A percentile compares a stretch with the other conserved stretches of the same genome.
These are phyloP conservation scores for Bimastos eiseni DNA, from an alignment of 2,888 invertebrate species.

Conservation along the genomic window DNA sequence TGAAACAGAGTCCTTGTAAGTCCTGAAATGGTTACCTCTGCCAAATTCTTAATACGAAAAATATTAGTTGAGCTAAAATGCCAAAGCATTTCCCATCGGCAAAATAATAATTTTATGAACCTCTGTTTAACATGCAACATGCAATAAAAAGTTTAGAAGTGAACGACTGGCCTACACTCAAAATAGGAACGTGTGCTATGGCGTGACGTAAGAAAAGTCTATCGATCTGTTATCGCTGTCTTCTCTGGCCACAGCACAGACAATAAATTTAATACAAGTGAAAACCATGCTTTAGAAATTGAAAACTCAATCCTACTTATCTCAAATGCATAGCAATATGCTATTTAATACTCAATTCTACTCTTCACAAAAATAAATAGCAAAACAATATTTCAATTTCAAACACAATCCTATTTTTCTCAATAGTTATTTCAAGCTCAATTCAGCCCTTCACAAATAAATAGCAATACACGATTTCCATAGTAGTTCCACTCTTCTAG, in stretches of 20 bases:
- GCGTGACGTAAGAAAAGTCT: not conserved
- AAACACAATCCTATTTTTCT: too few relatives aligned
- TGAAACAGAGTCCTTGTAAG: not conserved
- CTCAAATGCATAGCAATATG: not conserved
- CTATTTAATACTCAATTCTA: not conserved
- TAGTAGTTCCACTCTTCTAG: not conserved
- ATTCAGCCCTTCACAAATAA: not conserved
- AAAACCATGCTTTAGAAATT: not conserved
- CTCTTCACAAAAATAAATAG: too few relatives aligned
- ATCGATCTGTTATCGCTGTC: not conserved
- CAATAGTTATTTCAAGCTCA: too few relatives aligned
- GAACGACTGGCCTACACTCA: not conserved
- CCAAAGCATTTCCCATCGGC: not conserved
- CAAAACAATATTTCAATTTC: too few relatives aligned
- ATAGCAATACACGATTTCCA: not conserved
- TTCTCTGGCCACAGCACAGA: not conserved
- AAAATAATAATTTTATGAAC: not conserved
- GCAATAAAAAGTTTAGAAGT: not conserved
- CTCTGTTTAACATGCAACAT: not conserved
- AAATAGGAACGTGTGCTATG: not conserved
- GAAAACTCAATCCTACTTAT: not conserved
- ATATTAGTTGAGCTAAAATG: not conserved
- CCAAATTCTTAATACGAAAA: not conserved
- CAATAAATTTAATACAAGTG: not conserved
- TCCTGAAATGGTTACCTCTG: not conserved